Conservation (phyloP, 2,113 vertebrate genomes). For the Apus apus region DNA sequence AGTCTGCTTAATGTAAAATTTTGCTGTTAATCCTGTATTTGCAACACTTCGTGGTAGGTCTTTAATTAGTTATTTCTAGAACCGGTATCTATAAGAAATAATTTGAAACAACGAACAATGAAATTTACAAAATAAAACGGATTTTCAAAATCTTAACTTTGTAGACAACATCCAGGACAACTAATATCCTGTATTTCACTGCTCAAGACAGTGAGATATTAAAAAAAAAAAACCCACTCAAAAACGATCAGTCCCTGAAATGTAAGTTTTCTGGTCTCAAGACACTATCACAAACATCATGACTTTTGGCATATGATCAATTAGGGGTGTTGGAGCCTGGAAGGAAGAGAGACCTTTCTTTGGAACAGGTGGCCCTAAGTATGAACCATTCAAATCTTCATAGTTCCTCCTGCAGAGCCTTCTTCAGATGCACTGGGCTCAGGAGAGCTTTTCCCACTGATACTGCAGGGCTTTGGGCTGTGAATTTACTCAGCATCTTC, state of each 20-base stretch:
- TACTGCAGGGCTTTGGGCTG: not conserved
- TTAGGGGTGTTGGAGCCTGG: not conserved
- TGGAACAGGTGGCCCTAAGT: not conserved
- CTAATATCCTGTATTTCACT: not conserved
- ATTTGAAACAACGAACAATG: not conserved
- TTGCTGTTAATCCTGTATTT: not conserved
- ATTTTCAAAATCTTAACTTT: not conserved
- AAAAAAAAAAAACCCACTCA: not conserved
- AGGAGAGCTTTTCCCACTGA: not conserved
- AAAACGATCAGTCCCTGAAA: not conserved
- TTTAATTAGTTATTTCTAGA: not conserved
- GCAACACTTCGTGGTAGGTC: not conserved
- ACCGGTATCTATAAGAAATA: not conserved
- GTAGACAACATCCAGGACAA: not conserved
- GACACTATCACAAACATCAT: not conserved
- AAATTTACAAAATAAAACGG: not conserved
- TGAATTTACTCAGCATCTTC: not conserved
- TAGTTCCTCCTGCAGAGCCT: not conserved
- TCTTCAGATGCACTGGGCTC: not conserved
- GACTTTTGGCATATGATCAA: not conserved
- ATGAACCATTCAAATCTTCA: not conserved
- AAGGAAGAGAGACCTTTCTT: not conserved
- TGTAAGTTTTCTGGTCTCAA: not conserved
- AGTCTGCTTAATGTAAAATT: not conserved
- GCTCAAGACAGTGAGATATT: not conserved